A percentile compares a stretch with the other conserved stretches of the same genome.
Conservation (phyloP, 2,888 invertebrate species). For the Tipula helvola region DNA sequence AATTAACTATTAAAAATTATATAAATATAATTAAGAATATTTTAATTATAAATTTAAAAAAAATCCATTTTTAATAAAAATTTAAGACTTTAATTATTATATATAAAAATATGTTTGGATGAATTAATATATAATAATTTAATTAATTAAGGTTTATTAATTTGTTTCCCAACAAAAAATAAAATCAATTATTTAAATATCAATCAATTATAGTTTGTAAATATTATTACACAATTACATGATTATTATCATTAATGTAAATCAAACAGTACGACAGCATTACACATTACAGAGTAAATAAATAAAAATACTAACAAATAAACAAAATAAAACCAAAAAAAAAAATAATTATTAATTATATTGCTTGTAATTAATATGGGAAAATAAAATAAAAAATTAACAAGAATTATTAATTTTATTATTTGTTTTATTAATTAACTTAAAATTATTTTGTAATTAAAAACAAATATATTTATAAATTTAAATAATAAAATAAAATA, state of each 20-base stretch:
- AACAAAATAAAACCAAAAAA: neutral
- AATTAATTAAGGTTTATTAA: neutral
- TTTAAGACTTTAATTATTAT: neutral
- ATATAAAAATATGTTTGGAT: neutral
- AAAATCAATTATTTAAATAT: neutral
- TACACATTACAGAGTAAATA: neutral
- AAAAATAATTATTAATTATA: neutral
- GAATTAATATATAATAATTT: neutral
- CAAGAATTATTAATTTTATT: neutral
- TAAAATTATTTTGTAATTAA: neutral
- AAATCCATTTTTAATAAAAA: neutral
- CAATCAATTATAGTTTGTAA: neutral
- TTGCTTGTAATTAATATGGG: neutral
- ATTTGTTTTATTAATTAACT: neutral
- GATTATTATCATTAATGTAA: neutral
- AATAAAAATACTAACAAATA: neutral
- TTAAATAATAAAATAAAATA: neutral
- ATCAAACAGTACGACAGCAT: neutral
- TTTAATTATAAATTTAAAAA: neutral
- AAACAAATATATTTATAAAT: neutral
- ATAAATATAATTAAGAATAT: neutral
- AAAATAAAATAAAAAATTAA: neutral
- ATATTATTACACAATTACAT: neutral
- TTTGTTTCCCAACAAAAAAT: neutral
- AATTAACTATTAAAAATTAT: neutral